Evolutionary conservation across 1,140 invertebrate species (phyloP).

Genomic region (Platyura marginata): DNA sequence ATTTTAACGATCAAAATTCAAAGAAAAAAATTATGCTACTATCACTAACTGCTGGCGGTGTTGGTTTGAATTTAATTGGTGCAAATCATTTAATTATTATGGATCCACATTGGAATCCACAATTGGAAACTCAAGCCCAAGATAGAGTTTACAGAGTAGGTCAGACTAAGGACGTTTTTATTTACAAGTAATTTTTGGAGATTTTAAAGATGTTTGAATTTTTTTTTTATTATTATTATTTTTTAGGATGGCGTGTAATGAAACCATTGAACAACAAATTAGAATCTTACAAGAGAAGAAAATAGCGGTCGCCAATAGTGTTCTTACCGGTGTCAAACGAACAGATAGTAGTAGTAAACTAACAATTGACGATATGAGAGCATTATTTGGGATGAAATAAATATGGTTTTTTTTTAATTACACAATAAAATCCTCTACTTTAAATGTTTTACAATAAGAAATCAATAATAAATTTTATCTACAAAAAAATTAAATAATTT

Average conservation of each 20-base stretch:
- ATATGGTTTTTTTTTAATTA: too few relatives aligned
- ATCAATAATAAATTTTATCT: too few relatives aligned
- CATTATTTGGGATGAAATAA: background rate
- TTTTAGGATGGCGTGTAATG: conserved; percentile 55
- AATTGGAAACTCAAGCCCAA: conserved; percentile 78
- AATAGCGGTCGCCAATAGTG: conserved; percentile 51
- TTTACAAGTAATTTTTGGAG: conserved; percentile 80
- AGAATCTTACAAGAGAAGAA: conserved; percentile 62
- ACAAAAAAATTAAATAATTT: too few relatives aligned
- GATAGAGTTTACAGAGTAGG: conserved; percentile 83
- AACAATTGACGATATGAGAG: background rate
- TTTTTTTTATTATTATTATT: conserved; percentile 6
- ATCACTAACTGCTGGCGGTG: conserved; percentile 76
- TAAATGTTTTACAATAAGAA: too few relatives aligned
- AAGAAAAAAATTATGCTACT: conserved; percentile 56
- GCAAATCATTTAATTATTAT: conserved; percentile 78
- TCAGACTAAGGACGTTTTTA: conserved; percentile 57
- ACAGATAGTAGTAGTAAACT: background rate
- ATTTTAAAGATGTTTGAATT: conserved; percentile 7
- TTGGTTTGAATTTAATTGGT: conserved; percentile 77
- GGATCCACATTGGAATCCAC: conserved; percentile 92
- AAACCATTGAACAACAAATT: conserved; percentile 76
- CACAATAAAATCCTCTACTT: too few relatives aligned
- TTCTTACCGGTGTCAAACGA: conserved; percentile 26
- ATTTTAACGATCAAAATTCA: conserved; percentile 41